phyloP scores from a whole-genome alignment of 2,113 vertebrate genomes.

The Dasyurus viverrinus region DNA sequence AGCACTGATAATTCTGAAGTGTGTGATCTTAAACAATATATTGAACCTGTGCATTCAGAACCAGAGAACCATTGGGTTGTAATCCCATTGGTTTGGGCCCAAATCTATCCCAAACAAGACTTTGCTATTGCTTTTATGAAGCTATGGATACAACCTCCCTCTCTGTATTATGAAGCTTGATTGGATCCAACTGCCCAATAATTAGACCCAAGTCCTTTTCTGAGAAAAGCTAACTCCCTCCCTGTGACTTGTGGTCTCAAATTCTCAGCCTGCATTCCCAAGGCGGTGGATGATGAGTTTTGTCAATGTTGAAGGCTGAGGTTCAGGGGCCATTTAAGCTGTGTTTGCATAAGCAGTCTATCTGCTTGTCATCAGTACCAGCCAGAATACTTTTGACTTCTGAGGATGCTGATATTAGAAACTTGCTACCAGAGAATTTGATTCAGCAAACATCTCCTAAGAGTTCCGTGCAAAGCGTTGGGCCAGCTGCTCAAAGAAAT shows the following conservation, averaged over 20 bases:
- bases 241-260: not conserved
- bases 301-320: not conserved
- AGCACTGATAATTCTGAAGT: not conserved
- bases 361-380: constrained; percentile 10
- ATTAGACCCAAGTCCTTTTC: not conserved
- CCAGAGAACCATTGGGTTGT: not conserved
- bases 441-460: not conserved
- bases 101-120: not conserved
- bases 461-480: not conserved
- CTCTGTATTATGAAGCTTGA: not conserved
- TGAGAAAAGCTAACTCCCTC: not conserved
- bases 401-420: constrained; percentile 31
- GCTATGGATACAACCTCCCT: constrained; percentile 3
- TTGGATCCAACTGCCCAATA: not conserved
- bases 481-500: not conserved
- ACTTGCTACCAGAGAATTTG: not conserved
- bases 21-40: not conserved
- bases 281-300: not conserved
- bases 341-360: constrained; percentile 8
- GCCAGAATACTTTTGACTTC: not conserved
- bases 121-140: not conserved
- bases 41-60: not conserved
- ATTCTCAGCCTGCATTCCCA: not conserved
- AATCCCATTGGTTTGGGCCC: not conserved
- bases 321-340: not conserved